A percentile compares a stretch with the other conserved stretches of the same genome.
These are phyloP conservation scores for Calliscelio sp. DNA, from an alignment of 2,888 invertebrate species.

Conservation along the genomic window DNA sequence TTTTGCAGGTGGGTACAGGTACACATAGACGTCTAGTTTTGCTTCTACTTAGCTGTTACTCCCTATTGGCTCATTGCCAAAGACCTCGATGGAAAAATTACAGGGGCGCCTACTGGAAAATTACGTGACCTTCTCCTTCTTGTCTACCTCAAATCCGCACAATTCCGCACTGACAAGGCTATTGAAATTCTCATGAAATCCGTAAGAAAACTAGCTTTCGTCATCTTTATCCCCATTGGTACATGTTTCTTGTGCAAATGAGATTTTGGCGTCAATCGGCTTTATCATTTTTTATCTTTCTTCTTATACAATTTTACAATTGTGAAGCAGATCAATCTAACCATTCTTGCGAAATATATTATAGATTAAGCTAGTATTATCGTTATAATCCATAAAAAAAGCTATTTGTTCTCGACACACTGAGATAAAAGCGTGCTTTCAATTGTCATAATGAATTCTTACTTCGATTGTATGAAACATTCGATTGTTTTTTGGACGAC, in stretches of 20 bases:
- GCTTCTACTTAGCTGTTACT: slow-evolving; percentile 52
- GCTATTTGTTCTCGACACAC: no score
- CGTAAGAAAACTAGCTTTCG: slow-evolving; percentile 64
- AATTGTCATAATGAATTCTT: no score
- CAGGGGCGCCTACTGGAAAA: slow-evolving; percentile 75
- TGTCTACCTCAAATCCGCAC: slow-evolving; percentile 65
- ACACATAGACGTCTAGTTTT: slow-evolving; percentile 38
- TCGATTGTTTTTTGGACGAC: no score
- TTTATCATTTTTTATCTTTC: background rate
- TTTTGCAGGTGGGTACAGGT: slow-evolving; percentile 57
- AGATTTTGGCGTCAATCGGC: slow-evolving; percentile 46
- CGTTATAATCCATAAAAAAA: no score
- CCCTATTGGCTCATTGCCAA: slow-evolving; percentile 77
- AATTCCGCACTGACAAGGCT: slow-evolving; percentile 64
- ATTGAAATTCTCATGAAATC: slow-evolving; percentile 75
- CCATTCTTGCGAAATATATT: no score
- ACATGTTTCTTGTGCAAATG: slow-evolving; percentile 67
- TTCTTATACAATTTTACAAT: background rate
- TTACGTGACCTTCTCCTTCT: slow-evolving; percentile 76
- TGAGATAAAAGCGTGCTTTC: no score
- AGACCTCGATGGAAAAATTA: slow-evolving; percentile 78
- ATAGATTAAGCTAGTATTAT: no score
- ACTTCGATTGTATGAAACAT: no score
- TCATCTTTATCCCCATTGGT: slow-evolving; percentile 59
- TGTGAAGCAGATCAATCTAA: slow-evolving; percentile 15